Percentiles rank a stretch among this genome's conserved stretches.
Conservation (phyloP, 2,797 vertebrate species). For the Alauda arvensis region DNA sequence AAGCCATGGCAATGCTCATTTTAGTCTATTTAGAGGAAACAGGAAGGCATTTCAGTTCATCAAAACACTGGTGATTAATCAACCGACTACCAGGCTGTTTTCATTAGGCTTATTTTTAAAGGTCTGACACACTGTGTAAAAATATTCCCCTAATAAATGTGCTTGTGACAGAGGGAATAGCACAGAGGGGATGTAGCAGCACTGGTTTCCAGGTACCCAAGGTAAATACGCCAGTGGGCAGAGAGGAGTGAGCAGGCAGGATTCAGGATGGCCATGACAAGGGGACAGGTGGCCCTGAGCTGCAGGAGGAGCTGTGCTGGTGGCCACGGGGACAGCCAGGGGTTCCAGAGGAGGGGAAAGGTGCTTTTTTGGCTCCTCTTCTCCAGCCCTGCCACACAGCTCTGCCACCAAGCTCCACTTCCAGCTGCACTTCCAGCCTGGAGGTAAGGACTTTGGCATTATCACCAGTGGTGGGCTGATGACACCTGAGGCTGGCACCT, state of each 20-base stretch:
- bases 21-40: slow-evolving; percentile 71
- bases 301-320: neutral
- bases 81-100: slow-evolving; percentile 52
- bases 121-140: slow-evolving; percentile 36
- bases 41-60: slow-evolving; percentile 59
- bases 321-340: rapidly evolving
- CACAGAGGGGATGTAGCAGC: neutral
- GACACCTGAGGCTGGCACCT: neutral
- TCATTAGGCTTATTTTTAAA: slow-evolving; percentile 66
- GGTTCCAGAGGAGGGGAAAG: neutral
- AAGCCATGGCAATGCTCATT: slow-evolving; percentile 53
- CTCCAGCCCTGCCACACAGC: neutral
- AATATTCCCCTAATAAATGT: slow-evolving; percentile 21
- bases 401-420: neutral
- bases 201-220: neutral
- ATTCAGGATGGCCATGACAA: neutral
- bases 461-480: neutral
- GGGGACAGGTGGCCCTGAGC: neutral
- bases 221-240: neutral
- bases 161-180: neutral
- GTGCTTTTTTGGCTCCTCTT: neutral
- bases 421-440: neutral
- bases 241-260: neutral
- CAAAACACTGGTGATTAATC: slow-evolving; percentile 63
- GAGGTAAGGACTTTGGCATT: neutral